Conservation (phyloP, 2,888 invertebrate species). For the Drosophila picticornis region DNA sequence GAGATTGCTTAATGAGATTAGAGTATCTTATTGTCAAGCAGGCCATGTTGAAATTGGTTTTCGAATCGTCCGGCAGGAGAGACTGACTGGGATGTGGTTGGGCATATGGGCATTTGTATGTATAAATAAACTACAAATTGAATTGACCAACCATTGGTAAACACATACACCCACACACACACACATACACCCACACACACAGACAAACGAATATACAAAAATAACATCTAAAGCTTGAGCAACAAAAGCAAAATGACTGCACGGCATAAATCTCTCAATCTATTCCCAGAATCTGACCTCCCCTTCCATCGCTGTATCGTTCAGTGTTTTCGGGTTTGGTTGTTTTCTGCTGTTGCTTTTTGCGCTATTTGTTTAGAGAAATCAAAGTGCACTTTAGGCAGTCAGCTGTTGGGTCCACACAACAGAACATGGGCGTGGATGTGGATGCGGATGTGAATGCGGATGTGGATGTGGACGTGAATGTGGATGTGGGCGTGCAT, state of each 20-base stretch:
- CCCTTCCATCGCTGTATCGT: background rate
- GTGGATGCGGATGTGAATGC: background rate
- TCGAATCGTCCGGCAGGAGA: background rate
- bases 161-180: background rate
- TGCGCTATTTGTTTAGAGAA: conserved; percentile 45
- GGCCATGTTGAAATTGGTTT: background rate
- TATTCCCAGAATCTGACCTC: background rate
- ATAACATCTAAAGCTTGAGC: conserved; percentile 3
- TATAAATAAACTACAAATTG: conserved; percentile 45
- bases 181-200: conserved; percentile 17
- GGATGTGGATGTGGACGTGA: background rate
- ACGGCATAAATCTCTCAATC: conserved; percentile 36
- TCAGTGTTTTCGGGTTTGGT: conserved; percentile 8
- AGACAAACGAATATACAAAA: conserved; percentile 9
- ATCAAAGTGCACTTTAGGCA: conserved; percentile 53
- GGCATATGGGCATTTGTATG: conserved; percentile 5
- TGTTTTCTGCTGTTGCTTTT: conserved; percentile 18
- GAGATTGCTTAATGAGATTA: background rate
- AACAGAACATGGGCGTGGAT: background rate
- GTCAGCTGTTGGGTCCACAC: conserved; percentile 7
- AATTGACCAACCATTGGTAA: conserved; percentile 42
- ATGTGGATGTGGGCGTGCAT: background rate
- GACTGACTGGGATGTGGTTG: conserved; percentile 6
- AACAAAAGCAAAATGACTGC: conserved; percentile 4
- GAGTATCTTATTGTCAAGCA: conserved; percentile 1